Conservation (phyloP, 2,113 vertebrate species). For the Otocyon megalotis region DNA sequence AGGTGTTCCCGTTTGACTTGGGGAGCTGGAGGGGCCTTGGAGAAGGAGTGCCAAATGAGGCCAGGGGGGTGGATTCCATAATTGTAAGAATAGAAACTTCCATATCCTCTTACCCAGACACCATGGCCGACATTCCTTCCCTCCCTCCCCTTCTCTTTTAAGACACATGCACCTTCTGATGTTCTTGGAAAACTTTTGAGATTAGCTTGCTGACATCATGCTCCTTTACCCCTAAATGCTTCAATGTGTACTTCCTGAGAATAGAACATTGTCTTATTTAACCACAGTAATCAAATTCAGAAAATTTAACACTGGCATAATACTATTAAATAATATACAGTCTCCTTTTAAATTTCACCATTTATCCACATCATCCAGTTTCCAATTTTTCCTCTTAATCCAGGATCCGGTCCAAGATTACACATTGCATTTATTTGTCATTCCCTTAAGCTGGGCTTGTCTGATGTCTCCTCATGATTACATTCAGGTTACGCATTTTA, state of each 20-base stretch:
- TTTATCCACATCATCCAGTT: neutral
- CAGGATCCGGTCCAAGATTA: neutral
- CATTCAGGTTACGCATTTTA: neutral
- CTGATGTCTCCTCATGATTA: neutral
- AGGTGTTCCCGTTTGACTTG: neutral
- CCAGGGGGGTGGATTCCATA: neutral
- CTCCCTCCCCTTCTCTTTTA: neutral
- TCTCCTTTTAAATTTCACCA: conserved; percentile 30
- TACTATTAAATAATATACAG: neutral
- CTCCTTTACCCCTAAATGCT: neutral
- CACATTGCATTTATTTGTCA: neutral
- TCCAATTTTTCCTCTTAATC: neutral
- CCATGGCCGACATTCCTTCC: neutral
- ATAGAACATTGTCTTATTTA: neutral
- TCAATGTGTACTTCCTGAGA: conserved; percentile 34
- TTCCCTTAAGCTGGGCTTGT: conserved; percentile 14
- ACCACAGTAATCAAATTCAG: conserved; percentile 34
- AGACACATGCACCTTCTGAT: neutral
- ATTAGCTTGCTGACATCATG: conserved; percentile 1
- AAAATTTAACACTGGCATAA: neutral
- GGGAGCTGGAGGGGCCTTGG: neutral
- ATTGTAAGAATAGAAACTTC: neutral
- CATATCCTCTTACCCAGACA: neutral
- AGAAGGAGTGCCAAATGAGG: neutral
- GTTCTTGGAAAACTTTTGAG: neutral